Conservation (phyloP, 1,140 invertebrate genomes). For the Plodia interpunctella region DNA sequence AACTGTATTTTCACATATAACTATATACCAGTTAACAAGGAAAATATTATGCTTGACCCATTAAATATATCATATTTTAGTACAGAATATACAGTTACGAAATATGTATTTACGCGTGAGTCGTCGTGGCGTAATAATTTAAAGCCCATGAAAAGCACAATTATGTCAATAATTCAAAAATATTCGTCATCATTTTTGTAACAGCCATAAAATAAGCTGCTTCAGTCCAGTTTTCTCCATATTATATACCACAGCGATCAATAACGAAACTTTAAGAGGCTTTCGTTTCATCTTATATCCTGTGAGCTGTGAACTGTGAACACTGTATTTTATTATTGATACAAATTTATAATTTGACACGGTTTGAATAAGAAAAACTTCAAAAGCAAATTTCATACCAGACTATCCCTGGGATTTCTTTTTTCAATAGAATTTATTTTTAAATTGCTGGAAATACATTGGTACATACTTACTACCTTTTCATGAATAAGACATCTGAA, state of each 20-base stretch:
- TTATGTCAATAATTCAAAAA: constrained; percentile 15
- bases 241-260: constrained; percentile 31
- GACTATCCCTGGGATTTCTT: too few species aligned
- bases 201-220: constrained; percentile 33
- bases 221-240: constrained; percentile 33
- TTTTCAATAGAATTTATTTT: too few species aligned
- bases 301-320: too few species aligned
- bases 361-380: too few species aligned
- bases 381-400: too few species aligned
- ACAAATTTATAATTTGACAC: too few species aligned
- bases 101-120: background rate
- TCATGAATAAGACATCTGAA: too few species aligned
- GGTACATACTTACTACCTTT: too few species aligned
- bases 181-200: constrained; percentile 24
- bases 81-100: background rate
- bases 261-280: background rate
- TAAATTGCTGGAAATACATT: too few species aligned
- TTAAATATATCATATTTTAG: background rate
- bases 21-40: background rate
- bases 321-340: too few species aligned
- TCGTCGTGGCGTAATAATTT: background rate
- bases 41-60: background rate
- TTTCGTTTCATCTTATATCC: too few species aligned
- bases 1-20: too few species aligned
- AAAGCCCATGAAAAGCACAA: constrained; percentile 7